Base-by-base conservation (phyloP, 2,797 vertebrate species). In the Danio jaintianensis region DNA sequence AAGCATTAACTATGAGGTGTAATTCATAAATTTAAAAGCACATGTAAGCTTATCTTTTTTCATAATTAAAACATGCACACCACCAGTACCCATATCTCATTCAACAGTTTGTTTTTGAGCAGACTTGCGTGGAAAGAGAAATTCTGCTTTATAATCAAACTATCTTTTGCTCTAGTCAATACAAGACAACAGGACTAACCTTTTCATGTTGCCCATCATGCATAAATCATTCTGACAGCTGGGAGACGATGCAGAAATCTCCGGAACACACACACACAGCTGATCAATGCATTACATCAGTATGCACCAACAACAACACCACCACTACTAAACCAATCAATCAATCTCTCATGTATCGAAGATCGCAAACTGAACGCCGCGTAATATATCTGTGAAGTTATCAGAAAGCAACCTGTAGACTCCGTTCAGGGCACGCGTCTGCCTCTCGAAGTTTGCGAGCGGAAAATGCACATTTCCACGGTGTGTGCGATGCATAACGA, bases 141-240 rank as follows among this genome's bases (percentile, higher is more conserved):
- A 22, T 7, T 22, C 55, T 22, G n/a, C 6, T 1, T 61, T 29
- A 13, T 6, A 62, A 42, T 79, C 43, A 52, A 62, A 79, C 47
- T 6, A n/a, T 62, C 29, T 53, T 62, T 43, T 42, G 18, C 13
- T 22, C 8, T 16, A 50, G 47, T 53, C 45, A 43, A 70, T 62
- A 40, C 18, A 50, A 52, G 7, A 9, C 45, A 13, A 53, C 9
- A 47, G 10, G 40, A 42, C 56, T 71, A 71, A 71, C 67, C 77
- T 63, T 71, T 71, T 29, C 67, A 15, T 22, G 45, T 16, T 52
- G 15, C 45, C 76, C 56, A 8, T 71, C 56, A 62, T 43, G 56
- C 77, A 71, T 79, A 79, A 71, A 79, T 79, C 67, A 71, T 71
- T 42, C 12, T 71, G 77, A 79, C 77, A 79, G 47, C 66, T 52